Conservation (phyloP, 1,140 invertebrate genomes). For the Eupeodes corollae region DNA sequence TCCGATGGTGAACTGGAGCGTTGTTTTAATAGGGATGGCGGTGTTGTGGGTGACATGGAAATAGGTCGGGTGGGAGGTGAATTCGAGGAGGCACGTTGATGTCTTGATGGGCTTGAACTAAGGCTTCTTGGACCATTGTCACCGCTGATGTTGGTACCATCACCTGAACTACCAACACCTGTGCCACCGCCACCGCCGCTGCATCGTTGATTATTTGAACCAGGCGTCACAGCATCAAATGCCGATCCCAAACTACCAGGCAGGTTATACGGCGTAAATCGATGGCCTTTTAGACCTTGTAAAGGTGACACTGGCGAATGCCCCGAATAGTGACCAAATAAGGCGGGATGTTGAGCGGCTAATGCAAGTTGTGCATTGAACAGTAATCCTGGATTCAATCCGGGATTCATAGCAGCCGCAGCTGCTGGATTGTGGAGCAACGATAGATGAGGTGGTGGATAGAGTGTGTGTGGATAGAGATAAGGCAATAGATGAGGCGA, state of each 20-base stretch:
- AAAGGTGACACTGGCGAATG: conserved; percentile 43
- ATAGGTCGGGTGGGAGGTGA: conserved; percentile 42
- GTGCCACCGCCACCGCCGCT: conserved; percentile 13
- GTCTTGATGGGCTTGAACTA: conserved; percentile 50
- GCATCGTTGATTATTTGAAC: conserved; percentile 37
- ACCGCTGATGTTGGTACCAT: conserved; percentile 9
- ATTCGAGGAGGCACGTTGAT: conserved; percentile 45
- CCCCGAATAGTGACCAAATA: conserved; percentile 57
- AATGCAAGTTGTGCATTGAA: conserved; percentile 72
- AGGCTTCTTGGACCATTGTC: conserved; percentile 46
- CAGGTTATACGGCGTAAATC: conserved; percentile 76
- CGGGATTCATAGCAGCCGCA: conserved; percentile 42
- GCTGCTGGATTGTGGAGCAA: conserved; percentile 45
- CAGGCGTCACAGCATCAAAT: conserved; percentile 73
- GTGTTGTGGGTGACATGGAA: conserved; percentile 42
- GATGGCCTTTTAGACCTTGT: conserved; percentile 40
- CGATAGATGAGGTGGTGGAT: conserved; percentile 59
- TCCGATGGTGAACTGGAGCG: conserved; percentile 49
- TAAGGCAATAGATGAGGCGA: conserved; percentile 72
- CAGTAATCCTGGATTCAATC: conserved; percentile 60
- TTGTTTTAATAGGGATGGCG: conserved; percentile 31
- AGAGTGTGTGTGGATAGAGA: conserved; percentile 76
- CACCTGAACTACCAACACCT: conserved; percentile 10
- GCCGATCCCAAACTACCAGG: conserved; percentile 61
- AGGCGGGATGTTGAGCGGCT: conserved; percentile 66